Evolutionary conservation across 2,113 vertebrate species (phyloP).

Genomic region (Gambusia holbrooki): DNA sequence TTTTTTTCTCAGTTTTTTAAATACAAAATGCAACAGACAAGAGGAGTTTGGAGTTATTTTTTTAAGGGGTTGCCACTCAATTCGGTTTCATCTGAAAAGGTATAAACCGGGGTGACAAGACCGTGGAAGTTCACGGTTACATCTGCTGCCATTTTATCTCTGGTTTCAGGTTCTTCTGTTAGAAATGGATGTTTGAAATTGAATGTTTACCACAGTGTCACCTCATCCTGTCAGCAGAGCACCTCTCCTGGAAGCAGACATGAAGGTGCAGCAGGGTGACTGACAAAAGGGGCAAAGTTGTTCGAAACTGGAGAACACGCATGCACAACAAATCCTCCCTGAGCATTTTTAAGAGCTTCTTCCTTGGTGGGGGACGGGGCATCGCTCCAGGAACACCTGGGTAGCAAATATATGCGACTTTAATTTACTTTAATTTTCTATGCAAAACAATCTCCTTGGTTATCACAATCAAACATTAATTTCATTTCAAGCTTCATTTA

Average conservation of each 20-base stretch:
- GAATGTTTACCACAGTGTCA: conserved; percentile 47
- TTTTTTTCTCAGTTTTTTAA: background rate
- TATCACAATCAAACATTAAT: background rate
- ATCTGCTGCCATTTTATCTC: conserved; percentile 32
- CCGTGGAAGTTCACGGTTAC: conserved; percentile 24
- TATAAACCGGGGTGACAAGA: conserved; percentile 11
- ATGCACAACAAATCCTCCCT: conserved; percentile 9
- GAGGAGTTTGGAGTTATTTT: background rate
- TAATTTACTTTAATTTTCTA: background rate
- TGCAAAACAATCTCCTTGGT: background rate
- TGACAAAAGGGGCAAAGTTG: conserved; percentile 26
- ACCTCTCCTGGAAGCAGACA: conserved; percentile 47
- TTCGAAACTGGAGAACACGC: conserved; percentile 20
- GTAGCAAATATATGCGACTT: background rate
- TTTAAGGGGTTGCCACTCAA: background rate
- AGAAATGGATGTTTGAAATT: conserved; percentile 52
- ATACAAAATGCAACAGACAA: background rate
- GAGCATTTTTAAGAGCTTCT: conserved; percentile 42
- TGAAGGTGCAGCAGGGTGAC: conserved; percentile 32
- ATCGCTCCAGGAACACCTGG: conserved; percentile 35
- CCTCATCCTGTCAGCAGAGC: conserved; percentile 45
- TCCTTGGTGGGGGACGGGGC: conserved; percentile 3
- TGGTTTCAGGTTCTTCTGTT: conserved; percentile 23
- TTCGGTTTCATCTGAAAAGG: conserved; percentile 6
- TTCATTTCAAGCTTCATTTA: background rate